Evolutionary conservation across 2,888 invertebrate species (phyloP).

Genomic region (Nesidiocoris tenuis): DNA sequence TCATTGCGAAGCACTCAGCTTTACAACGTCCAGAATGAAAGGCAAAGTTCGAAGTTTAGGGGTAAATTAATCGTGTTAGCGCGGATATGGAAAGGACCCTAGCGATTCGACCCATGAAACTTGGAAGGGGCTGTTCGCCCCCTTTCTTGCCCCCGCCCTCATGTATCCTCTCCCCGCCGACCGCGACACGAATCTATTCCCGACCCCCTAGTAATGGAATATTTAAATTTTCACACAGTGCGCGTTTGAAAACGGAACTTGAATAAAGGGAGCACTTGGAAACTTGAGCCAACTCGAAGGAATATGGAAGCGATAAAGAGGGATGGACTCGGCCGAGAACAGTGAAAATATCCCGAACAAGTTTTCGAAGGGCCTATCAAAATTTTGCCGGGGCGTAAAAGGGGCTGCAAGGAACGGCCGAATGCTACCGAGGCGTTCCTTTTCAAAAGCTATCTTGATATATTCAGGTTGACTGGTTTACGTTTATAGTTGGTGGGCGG

Average conservation of each 20-base stretch:
- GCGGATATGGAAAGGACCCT: neutral
- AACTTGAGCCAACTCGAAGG: neutral
- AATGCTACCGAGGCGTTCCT: neutral
- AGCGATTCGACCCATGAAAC: neutral
- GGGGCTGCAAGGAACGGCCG: neutral
- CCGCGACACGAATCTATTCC: neutral
- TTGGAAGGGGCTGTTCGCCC: neutral
- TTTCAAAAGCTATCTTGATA: constrained; percentile 19
- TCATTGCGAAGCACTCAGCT: neutral
- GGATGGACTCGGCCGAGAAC: neutral
- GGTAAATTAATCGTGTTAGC: neutral
- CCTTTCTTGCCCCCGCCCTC: neutral
- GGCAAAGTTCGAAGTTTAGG: neutral
- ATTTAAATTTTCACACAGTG: neutral
- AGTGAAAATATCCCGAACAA: neutral
- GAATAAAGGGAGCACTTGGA: neutral
- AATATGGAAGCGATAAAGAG: neutral
- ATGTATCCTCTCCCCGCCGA: neutral
- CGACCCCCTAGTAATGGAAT: neutral
- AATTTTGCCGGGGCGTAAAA: neutral
- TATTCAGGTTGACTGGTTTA: constrained; percentile 30
- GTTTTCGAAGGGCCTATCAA: neutral
- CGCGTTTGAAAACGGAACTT: neutral
- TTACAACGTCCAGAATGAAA: neutral
- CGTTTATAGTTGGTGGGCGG: constrained; percentile 6